These are phyloP conservation scores for Delphinapterus leucas DNA, from an alignment of 2,113 vertebrate genomes.

Conservation along the genomic window DNA sequence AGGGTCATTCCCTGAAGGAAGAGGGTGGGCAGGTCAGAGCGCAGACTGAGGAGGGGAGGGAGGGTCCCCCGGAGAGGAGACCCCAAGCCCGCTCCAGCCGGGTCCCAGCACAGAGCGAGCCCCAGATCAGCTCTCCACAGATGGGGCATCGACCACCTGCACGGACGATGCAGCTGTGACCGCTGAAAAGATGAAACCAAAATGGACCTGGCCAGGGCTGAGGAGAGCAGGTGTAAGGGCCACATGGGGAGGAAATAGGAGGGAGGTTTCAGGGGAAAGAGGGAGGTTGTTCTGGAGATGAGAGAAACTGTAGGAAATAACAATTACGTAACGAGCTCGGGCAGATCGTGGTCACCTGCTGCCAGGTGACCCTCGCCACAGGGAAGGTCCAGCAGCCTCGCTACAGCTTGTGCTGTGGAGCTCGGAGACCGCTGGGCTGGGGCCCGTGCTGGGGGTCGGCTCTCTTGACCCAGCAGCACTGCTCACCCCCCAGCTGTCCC, in stretches of 20 bases:
- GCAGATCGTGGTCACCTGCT: rapidly evolving
- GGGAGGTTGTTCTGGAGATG: neutral
- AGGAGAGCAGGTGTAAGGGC: neutral
- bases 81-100: rapidly evolving
- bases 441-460: rapidly evolving
- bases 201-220: neutral
- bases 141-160: rapidly evolving
- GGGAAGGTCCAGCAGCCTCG: neutral
- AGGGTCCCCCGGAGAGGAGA: too few species aligned
- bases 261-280: neutral
- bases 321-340: rapidly evolving
- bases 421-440: neutral
- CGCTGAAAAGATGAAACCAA: rapidly evolving
- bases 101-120: neutral
- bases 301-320: rapidly evolving
- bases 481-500: neutral
- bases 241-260: neutral
- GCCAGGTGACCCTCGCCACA: too few species aligned
- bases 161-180: neutral
- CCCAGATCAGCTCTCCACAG: rapidly evolving
- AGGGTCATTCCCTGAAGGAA: neutral
- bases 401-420: neutral
- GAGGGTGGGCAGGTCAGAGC: neutral
- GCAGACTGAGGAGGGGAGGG: too few species aligned
- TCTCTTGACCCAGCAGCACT: neutral